phyloP scores from a whole-genome alignment of 2,888 invertebrate species.

The Frankliniella intonsa region DNA sequence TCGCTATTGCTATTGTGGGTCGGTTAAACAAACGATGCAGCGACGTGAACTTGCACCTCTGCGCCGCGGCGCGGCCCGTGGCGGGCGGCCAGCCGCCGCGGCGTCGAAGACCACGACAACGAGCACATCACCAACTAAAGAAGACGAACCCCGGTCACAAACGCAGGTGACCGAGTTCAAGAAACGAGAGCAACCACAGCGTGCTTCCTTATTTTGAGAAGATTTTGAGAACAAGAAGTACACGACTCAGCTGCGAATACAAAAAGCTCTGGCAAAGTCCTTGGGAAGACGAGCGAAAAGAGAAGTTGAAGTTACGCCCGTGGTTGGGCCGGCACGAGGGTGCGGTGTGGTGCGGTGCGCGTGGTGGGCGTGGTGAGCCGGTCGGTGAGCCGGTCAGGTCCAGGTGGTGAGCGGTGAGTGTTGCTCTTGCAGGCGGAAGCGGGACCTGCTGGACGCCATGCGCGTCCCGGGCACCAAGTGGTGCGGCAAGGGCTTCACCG shows the following conservation, averaged over 20 bases:
- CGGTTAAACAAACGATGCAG: too few relatives aligned
- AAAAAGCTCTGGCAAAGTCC: conserved; percentile 42
- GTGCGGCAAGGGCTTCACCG: conserved; percentile 86
- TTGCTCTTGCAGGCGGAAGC: conserved; percentile 46
- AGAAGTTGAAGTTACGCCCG: conserved; percentile 40
- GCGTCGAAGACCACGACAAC: too few relatives aligned
- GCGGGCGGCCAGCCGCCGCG: too few relatives aligned
- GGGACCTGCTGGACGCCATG: conserved; percentile 59
- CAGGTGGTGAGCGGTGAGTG: conserved; percentile 47
- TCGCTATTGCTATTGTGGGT: too few relatives aligned
- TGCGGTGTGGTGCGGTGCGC: conserved; percentile 34
- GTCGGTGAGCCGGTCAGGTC: conserved; percentile 47
- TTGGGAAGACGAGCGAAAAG: conserved; percentile 36
- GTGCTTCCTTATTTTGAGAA: not conserved
- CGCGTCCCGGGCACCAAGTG: conserved; percentile 87
- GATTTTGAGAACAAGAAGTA: conserved; percentile 29
- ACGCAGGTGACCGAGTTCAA: too few relatives aligned
- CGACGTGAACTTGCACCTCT: not conserved
- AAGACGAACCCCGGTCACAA: too few relatives aligned
- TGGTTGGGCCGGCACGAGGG: conserved; percentile 47
- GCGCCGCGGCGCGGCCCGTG: not conserved
- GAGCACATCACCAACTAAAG: too few relatives aligned
- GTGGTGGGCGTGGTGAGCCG: conserved; percentile 42
- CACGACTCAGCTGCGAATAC: too few relatives aligned
- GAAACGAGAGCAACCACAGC: too few relatives aligned